Evolutionary conservation across 2,888 invertebrate genomes (phyloP).

Genomic region (Chloroclysta siterata): DNA sequence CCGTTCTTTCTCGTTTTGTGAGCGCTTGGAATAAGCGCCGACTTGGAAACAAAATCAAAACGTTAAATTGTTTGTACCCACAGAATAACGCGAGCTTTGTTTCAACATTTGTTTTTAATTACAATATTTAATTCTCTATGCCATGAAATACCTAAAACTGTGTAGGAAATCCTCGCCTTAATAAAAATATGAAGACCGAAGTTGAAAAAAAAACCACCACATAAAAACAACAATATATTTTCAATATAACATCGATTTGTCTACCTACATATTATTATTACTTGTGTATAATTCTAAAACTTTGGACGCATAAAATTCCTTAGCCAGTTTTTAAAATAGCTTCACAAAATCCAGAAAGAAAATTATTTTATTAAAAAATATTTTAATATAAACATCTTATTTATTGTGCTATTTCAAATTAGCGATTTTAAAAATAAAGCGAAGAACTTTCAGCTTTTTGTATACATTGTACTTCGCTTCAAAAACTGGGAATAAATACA

Average conservation of each 20-base stretch:
- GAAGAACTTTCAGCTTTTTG: neutral
- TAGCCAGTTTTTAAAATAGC: conserved; percentile 6
- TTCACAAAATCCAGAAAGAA: conserved; percentile 11
- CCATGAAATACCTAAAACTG: too few species aligned
- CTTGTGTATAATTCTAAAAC: conserved; percentile 31
- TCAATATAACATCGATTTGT: conserved; percentile 37
- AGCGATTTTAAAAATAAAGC: neutral
- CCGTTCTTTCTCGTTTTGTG: too few species aligned
- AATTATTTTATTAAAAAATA: conserved; percentile 1
- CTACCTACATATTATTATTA: conserved; percentile 42
- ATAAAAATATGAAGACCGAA: neutral
- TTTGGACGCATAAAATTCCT: conserved; percentile 46
- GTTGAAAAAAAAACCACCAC: conserved; percentile 5
- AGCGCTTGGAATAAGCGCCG: too few species aligned
- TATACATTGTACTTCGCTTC: neutral
- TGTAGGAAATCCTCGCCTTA: neutral
- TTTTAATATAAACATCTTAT: neutral
- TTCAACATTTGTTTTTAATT: too few species aligned
- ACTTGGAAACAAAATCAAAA: too few species aligned
- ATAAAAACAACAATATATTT: conserved; percentile 41
- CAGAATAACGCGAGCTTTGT: too few species aligned
- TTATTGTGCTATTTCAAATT: neutral
- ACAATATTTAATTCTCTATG: too few species aligned
- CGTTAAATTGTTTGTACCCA: too few species aligned
- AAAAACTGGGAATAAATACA: neutral